Base-by-base conservation (phyloP, 2,113 vertebrate species). In the Pogona vitticeps region DNA sequence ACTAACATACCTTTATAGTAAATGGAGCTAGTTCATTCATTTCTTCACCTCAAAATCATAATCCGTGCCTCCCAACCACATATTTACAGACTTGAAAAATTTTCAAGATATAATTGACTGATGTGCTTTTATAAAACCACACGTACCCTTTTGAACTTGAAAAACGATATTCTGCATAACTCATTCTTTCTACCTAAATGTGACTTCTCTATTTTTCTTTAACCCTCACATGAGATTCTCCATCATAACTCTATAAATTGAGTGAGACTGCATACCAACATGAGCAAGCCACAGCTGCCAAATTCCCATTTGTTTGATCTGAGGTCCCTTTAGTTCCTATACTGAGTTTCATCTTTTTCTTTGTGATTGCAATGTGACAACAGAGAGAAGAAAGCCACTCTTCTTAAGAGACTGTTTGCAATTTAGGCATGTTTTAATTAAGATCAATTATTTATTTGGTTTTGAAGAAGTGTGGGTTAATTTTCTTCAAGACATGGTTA, bases 391-490 rank as follows among this genome's bases (percentile, higher is more conserved):
- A 77, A 67, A 85, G 61, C 83, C 40, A 65, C 65, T 86, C 79
- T 52, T 40, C 46, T 81, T 86, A 81, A 75, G 52, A 73, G 40
- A 65, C 79, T 81, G 78, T 71, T 82, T 81, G 80, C 40, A 52
- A 81, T 81, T 73, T 86, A 79, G 68, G 46, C 23, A 21, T 59
- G 42, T 72, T 68, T 42, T 58, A 81, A 68, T 80, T 80, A 68
- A 84, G 61, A 83, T 65, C 36, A 67, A 84, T 80, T 80, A 58
- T 79, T 84, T 76, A 40, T 73, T 73, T 84, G 76, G 38, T 84
- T 84, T 73, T 76, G 40, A 58, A 28, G 67, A 78, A 58, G 33
- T 9, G 46, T 73, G 42, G 58, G 76, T 80, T 88, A 75, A 84
- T 80, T 56, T 40, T 73, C 40, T 70, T 52, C 9, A 72, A 78